Conservation (phyloP, 2,113 vertebrate species). For the Accipiter virgatus region DNA sequence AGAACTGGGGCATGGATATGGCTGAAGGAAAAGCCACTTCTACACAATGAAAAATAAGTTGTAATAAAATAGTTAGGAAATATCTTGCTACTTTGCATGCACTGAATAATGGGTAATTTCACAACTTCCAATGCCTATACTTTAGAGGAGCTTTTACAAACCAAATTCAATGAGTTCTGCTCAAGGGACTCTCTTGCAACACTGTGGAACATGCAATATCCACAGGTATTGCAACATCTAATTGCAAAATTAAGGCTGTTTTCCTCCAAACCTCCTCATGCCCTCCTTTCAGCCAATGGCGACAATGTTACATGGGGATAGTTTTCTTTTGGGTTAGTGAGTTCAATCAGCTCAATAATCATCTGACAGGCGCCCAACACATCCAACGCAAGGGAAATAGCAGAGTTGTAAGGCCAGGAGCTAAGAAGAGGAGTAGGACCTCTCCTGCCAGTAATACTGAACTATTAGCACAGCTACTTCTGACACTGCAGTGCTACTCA, state of each 20-base stretch:
- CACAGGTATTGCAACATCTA: conserved; percentile 62
- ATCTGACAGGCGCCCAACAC: not conserved
- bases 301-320: not conserved
- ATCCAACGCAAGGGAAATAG: not conserved
- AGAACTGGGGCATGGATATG: not conserved
- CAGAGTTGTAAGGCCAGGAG: not conserved
- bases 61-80: not conserved
- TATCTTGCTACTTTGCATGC: not conserved
- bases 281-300: not conserved
- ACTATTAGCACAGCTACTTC: not conserved
- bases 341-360: not conserved
- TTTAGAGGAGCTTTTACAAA: conserved; percentile 34
- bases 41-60: not conserved
- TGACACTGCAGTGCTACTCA: not conserved
- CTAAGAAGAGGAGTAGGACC: not conserved
- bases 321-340: not conserved
- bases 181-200: conserved; percentile 58
- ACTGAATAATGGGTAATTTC: conserved; percentile 42
- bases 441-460: not conserved
- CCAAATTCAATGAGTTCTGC: conserved; percentile 43
- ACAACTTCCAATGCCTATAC: conserved; percentile 12
- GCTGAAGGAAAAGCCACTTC: not conserved
- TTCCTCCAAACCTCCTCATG: not conserved
- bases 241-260: conserved; percentile 55
- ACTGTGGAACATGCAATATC: conserved; percentile 23